Conservation (phyloP, 2,113 vertebrate species). For the Ceyx cyanopectus region DNA sequence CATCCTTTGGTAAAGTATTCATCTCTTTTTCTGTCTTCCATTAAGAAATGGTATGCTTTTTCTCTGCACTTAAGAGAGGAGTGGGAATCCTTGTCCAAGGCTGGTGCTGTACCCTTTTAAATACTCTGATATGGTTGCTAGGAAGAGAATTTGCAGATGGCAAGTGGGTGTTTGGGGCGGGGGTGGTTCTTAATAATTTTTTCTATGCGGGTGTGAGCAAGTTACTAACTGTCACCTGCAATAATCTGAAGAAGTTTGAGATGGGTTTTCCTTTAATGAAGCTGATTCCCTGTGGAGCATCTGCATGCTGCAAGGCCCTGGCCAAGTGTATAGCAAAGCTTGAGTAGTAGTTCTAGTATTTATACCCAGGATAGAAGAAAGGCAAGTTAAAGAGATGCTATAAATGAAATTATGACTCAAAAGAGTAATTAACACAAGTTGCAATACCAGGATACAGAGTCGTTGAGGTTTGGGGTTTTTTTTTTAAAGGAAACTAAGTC, state of each 20-base stretch:
- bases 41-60: not conserved
- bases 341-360: not conserved
- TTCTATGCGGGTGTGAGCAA: not conserved
- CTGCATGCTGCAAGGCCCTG: not conserved
- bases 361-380: not conserved
- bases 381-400: not conserved
- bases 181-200: not conserved
- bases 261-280: not conserved
- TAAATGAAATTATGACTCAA: not conserved
- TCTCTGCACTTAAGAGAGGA: not conserved
- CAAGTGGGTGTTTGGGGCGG: not conserved
- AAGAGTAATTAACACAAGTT: not conserved
- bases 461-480: not conserved
- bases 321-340: not conserved
- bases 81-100: not conserved
- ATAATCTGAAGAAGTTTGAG: not conserved
- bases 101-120: not conserved
- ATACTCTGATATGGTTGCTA: not conserved
- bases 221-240: not conserved
- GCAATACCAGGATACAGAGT: not conserved
- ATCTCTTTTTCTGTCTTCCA: not conserved
- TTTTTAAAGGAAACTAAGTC: not conserved
- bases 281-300: not conserved
- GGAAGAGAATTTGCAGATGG: not conserved
- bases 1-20: slow-evolving; percentile 73